These are phyloP conservation scores for Charadrius vociferus DNA, from an alignment of 2,113 vertebrate genomes.

Conservation along the genomic window DNA sequence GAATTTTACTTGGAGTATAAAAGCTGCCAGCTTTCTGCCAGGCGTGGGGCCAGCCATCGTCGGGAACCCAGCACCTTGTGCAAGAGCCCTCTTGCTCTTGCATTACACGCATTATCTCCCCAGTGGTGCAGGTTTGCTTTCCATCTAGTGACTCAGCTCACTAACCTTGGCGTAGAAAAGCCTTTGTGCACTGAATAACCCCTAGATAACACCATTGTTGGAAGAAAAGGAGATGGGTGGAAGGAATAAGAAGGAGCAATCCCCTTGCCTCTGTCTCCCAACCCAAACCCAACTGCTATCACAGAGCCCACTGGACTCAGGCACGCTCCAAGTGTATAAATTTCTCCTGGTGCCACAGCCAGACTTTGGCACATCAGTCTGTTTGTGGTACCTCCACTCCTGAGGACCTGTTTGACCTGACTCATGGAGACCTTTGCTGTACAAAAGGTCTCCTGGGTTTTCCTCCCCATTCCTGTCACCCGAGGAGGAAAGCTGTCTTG, in stretches of 20 bases:
- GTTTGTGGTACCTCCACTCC: background rate
- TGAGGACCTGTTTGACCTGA: background rate
- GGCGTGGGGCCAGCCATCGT: rapidly evolving
- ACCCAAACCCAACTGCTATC: background rate
- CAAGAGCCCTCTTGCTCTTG: background rate
- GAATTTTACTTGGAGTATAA: background rate
- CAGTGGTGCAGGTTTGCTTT: background rate
- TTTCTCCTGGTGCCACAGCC: background rate
- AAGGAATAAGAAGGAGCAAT: background rate
- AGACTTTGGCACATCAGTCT: rapidly evolving
- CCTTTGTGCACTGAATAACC: background rate
- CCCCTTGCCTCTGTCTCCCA: background rate
- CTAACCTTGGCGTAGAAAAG: background rate
- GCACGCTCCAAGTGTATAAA: background rate
- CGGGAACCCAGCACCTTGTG: rapidly evolving
- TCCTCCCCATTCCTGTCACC: background rate
- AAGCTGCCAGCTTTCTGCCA: background rate
- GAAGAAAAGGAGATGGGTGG: background rate
- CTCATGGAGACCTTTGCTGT: background rate
- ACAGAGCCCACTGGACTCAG: background rate
- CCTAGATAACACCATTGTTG: background rate
- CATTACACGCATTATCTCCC: background rate
- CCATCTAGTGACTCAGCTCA: background rate
- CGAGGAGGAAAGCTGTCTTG: background rate
- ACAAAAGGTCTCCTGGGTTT: background rate